Conservation (phyloP, 2,113 vertebrate species). For the Theristicus caerulescens region DNA sequence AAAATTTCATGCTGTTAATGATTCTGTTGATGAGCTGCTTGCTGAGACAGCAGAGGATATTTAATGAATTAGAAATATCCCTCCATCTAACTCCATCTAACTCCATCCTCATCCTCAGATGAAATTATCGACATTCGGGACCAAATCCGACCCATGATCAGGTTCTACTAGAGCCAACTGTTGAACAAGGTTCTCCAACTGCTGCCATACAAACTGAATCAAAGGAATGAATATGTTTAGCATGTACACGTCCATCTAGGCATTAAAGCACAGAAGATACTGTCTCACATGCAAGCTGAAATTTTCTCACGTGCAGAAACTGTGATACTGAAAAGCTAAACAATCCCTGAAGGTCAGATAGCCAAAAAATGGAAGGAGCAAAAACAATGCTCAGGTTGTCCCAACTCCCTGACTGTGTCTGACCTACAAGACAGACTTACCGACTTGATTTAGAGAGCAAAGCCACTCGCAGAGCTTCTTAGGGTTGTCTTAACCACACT, state of each 20-base stretch:
- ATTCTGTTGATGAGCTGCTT: constrained; percentile 6
- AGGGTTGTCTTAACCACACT: background rate
- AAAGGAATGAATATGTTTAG: background rate
- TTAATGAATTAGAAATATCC: background rate
- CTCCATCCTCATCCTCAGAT: background rate
- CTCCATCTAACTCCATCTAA: background rate
- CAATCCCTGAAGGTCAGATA: background rate
- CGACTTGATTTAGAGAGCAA: background rate
- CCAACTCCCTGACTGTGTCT: background rate
- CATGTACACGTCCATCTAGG: background rate
- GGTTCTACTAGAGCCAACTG: background rate
- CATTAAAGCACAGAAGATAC: background rate
- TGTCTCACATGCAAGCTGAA: background rate
- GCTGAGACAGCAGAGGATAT: constrained; percentile 1
- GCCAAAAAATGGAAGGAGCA: background rate
- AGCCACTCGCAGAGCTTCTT: background rate
- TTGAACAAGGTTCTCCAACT: background rate
- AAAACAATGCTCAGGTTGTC: background rate
- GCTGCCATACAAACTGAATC: background rate
- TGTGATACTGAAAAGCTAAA: background rate
- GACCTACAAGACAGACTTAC: background rate
- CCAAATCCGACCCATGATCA: background rate
- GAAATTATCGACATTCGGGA: background rate
- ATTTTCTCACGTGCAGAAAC: background rate
- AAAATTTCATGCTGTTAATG: constrained; percentile 4